Base-by-base conservation (phyloP, 1,140 invertebrate species). In the Ceratosolen fusciceps region DNA sequence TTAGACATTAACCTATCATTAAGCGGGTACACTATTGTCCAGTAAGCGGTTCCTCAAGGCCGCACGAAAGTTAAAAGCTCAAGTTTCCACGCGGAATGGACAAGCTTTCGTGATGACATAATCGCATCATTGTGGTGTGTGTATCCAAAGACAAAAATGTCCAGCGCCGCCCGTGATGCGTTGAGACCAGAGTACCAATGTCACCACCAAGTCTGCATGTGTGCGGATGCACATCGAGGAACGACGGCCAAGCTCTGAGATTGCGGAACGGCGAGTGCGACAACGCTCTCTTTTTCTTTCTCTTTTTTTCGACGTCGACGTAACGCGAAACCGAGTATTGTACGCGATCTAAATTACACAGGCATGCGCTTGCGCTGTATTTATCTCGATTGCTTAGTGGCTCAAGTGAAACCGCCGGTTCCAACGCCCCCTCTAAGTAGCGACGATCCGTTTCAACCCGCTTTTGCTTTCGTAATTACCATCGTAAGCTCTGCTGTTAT, bases 301-400 rank as follows among this genome's bases (percentile, higher is more conserved):
- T 75, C 80, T 65, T 76, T 70, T 74, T 5, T n/a, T 52, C 54
- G 16, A 68, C 70, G 60, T 73, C 75, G 74, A 81, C 73, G 85
- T 86, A 87, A 87, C 37, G 62, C 70, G 85, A 87, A 82, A 86
- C 85, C 84, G n/a, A 68, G 80, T 81, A 85, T 82, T 84, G 74
- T 80, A 82, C 76, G 29, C 70, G 71, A 80, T 84, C 82, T 82
- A 77, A 84, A 85, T 87, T 86, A 86, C 83, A 82, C 70, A 79
- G 26, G 39, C 72, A 84, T 80, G 79, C 82, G 77, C 74, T 14
- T 39, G 77, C 73, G 52, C 80, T 79, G 73, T 62, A 83, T 82
- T 82, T 77, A 58, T 77, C 75, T 58, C 67, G 24, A 49, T 34
- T 19, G 19, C 21, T 67, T 5, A 54, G 29, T 39, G 67, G 26